Evolutionary conservation across 2,113 vertebrate species (phyloP).

Genomic region (Lagopus muta): DNA sequence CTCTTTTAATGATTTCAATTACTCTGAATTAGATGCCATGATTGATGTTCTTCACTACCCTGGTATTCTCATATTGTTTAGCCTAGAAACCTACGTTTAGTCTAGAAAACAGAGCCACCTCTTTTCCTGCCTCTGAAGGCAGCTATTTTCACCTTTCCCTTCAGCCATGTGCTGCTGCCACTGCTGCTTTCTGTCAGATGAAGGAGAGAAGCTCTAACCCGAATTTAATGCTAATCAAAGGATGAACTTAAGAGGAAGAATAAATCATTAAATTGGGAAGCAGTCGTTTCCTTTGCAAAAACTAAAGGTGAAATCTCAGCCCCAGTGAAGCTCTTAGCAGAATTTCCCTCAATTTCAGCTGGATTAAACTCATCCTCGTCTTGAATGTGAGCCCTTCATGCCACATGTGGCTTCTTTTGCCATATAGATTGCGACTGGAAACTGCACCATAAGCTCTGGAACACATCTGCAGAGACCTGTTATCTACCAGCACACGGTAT

Average conservation of each 20-base stretch:
- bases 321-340: not conserved
- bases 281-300: not conserved
- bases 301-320: not conserved
- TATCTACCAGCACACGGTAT: not conserved
- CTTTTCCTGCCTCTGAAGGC: not conserved
- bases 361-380: not conserved
- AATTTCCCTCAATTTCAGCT: not conserved
- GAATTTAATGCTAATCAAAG: not conserved
- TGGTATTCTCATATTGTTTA: not conserved
- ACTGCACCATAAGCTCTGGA: not conserved
- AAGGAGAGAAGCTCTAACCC: not conserved
- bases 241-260: not conserved
- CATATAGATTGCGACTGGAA: not conserved
- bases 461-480: not conserved
- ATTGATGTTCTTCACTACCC: not conserved
- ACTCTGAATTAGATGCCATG: not conserved
- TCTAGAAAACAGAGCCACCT: not conserved
- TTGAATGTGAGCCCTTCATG: not conserved
- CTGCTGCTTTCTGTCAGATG: not conserved
- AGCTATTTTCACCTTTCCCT: not conserved
- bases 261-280: not conserved
- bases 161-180: not conserved
- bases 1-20: not conserved
- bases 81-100: not conserved
- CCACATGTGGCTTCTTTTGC: not conserved